Percentiles rank a stretch among this genome's conserved stretches.
Evolutionary conservation across 2,113 vertebrate genomes (phyloP).

Genomic region (Cebus imitator): DNA sequence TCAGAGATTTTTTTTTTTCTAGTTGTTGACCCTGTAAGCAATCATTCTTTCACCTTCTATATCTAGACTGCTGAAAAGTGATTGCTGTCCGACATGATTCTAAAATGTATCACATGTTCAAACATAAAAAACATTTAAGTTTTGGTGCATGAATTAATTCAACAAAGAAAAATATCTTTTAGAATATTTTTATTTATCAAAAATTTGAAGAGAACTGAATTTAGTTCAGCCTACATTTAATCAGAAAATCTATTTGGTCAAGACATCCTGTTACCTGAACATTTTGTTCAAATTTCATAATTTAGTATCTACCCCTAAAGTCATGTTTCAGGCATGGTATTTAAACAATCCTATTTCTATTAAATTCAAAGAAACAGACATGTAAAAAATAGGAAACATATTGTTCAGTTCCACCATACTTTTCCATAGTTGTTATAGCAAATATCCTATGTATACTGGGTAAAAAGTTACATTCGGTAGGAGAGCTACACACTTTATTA

Average conservation of each 20-base stretch:
- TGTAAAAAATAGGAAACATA: background rate
- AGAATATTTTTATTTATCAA: background rate
- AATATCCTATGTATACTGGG: background rate
- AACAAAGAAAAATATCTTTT: background rate
- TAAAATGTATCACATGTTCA: background rate
- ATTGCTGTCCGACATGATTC: background rate
- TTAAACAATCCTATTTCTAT: background rate
- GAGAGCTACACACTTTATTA: background rate
- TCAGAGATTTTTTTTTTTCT: background rate
- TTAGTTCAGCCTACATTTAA: background rate
- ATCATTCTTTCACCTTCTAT: background rate
- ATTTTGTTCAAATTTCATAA: constrained; percentile 12
- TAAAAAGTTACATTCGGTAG: background rate
- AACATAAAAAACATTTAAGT: background rate
- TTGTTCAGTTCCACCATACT: background rate
- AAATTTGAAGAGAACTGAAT: constrained; percentile 22
- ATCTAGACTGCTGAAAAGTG: background rate
- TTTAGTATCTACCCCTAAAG: background rate
- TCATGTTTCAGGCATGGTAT: background rate
- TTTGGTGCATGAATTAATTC: background rate
- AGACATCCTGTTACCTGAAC: background rate
- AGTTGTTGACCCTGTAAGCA: background rate
- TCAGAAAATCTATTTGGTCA: constrained; percentile 4
- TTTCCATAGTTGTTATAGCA: background rate
- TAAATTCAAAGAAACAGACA: constrained; percentile 7